Base-by-base conservation (phyloP, 1,140 invertebrate species). In the Nylanderia fulva region DNA sequence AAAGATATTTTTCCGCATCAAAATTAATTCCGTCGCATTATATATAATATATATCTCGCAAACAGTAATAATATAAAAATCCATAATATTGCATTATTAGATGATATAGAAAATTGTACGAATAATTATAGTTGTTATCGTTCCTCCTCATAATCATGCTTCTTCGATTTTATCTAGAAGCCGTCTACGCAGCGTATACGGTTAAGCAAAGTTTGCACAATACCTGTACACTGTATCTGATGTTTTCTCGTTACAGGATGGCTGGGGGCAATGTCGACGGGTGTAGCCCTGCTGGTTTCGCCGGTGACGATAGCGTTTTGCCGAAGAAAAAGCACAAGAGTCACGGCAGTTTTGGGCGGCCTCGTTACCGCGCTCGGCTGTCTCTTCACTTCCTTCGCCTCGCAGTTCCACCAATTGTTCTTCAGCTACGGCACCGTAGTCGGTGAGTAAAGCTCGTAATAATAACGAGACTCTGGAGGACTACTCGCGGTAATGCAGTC, bases 301-400 rank as follows among this genome's bases (percentile, higher is more conserved):
- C 98, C 98, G 0, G 95, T 98, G 60, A 97, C 98, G 13, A 97
- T 98, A 79, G 97, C 97, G 8, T 96, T 98, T 89, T 98, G 98
- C 92, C 96, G 97, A 85, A 95, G 97, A 89, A 98, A 98, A 94
- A 98, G 97, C 33, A 98, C 98, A 0, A 96, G 98, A 76, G 96
- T 98, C n/a, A 98, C 97, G 3, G 98, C 98, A 0, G 97, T 98
- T 1, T 96, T 98, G 85, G 98, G 98, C 48, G 98, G 98, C 9
- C 96, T 98, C 71, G 96, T 98, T 24, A 97, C 97, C 0, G 97
- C 98, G 0, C 95, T 98, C 0, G 98, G 98, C 21, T 98, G 97
- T 91, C 96, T 98, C 72, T 98, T 98, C 95, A 98, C 98, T 6
- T 97, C 97, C 33, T 99, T 98, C 92, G 98, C 98, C 11, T 97